Evolutionary conservation across 2,797 vertebrate genomes (phyloP), one percentile per base, ranked within the genome.

Genomic region (Monodelphis domestica): DNA sequence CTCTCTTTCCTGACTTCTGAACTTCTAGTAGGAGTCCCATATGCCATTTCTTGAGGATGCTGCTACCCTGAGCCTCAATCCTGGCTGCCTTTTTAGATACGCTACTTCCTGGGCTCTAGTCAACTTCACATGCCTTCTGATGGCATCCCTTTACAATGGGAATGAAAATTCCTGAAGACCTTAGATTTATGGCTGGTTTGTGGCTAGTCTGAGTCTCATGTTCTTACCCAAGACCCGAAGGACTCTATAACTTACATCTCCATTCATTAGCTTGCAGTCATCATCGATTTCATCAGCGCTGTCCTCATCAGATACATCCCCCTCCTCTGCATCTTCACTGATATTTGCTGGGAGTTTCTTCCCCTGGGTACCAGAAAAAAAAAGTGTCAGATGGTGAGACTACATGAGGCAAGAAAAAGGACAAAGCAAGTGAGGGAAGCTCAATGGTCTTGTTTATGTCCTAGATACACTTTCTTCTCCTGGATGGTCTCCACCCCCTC

Each of bases 201-300:
- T 11, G 57, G 45, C 55, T 59, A 3, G n/a, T 33, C 11, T 63
- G 57, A 33, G 30, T 29, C 12, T 63, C 38, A 26, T 33, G 88
- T 52, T 30, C 9, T 33, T 38, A 6, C 45, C 38, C 55, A 54
- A 12, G 28, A 0, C 33, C 91, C 54, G 9, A 1, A 1, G 54
- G 14, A 17, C n/a, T 53, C 2, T 2, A 2, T 1, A 1, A 98
- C 99, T 97, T 98, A 99, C 99, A 78, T 99, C 99, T 98, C 99
- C 99, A 0, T 99, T 99, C 98, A 99, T 99, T 63, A 99, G 97
- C 97, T 99, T 99, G 96, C 99, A 99, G 97, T 99, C 99, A 0
- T 99, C 99, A 5, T 99, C 99, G 45, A 99, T 99, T 98, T 99
- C 99, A 4, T 99, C 99, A 0, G 99, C 99, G 0, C 99, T 99